phyloP scores from a whole-genome alignment of 2,888 invertebrate genomes.

The Macrophya annulata region DNA sequence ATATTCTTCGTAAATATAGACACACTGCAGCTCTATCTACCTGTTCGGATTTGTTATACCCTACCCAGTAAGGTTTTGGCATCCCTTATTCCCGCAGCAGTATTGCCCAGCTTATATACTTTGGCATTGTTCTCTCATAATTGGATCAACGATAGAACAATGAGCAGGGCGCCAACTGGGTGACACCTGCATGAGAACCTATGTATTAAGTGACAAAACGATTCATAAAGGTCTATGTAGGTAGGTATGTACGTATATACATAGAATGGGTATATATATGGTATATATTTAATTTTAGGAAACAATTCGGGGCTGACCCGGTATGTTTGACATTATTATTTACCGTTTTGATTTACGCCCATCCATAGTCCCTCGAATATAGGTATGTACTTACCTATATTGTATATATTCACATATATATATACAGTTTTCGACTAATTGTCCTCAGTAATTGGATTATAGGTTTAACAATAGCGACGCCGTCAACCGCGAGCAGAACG shows the following conservation, averaged over 20 bases:
- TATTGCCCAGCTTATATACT: constrained; percentile 6
- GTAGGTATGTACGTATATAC: neutral
- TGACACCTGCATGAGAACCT: constrained; percentile 4
- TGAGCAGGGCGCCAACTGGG: constrained; percentile 7
- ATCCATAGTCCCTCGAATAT: neutral
- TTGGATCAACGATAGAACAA: constrained; percentile 48
- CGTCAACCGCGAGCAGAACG: neutral
- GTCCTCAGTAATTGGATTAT: neutral
- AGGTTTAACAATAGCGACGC: neutral
- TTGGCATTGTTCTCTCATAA: constrained; percentile 17
- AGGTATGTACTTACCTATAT: neutral
- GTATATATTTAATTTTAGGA: neutral
- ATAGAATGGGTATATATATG: neutral
- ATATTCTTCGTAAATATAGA: neutral
- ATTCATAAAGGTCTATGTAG: constrained; percentile 8
- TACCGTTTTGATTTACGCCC: constrained; percentile 22
- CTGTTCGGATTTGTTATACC: neutral
- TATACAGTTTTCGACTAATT: neutral
- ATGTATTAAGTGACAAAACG: neutral
- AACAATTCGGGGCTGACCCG: constrained; percentile 11
- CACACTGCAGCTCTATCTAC: neutral
- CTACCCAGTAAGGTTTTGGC: neutral
- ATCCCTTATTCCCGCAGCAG: neutral
- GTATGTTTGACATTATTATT: constrained; percentile 33
- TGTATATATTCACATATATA: neutral